Conservation (phyloP, 2,797 vertebrate species). For the Onychomys arenicola region DNA sequence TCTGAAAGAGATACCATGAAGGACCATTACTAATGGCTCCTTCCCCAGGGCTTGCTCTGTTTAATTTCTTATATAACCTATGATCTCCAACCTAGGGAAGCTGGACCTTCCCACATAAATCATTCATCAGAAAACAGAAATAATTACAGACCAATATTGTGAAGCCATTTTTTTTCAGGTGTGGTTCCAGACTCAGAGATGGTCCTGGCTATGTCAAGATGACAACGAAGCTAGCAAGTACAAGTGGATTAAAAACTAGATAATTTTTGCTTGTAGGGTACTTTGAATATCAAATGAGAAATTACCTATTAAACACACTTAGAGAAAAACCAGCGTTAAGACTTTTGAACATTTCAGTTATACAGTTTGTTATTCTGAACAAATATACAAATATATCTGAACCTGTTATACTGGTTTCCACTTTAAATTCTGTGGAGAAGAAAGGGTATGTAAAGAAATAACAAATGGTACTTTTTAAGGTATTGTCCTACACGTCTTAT, state of each 20-base stretch:
- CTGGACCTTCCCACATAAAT: background rate
- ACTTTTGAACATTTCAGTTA: background rate
- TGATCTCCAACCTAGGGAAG: rapidly evolving
- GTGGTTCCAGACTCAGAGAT: background rate
- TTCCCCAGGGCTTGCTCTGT: background rate
- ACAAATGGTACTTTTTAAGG: background rate
- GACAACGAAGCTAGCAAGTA: background rate
- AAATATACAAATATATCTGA: no score
- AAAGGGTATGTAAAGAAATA: background rate
- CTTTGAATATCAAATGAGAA: background rate
- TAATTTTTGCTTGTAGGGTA: background rate
- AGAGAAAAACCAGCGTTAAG: background rate
- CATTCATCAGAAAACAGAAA: background rate
- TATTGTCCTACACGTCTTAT: background rate
- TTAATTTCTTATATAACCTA: background rate
- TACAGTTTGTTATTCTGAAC: background rate
- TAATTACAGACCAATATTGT: background rate
- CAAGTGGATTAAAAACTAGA: background rate
- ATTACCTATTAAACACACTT: background rate
- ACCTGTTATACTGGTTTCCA: no score
- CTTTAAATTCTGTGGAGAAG: background rate
- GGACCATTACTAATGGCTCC: background rate
- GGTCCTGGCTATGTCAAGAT: background rate
- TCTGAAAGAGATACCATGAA: background rate
- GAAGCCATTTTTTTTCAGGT: background rate